Evolutionary conservation across 2,888 invertebrate genomes (phyloP), one percentile per base, ranked within the genome.

Genomic region (Dichetophora obliterata): DNA sequence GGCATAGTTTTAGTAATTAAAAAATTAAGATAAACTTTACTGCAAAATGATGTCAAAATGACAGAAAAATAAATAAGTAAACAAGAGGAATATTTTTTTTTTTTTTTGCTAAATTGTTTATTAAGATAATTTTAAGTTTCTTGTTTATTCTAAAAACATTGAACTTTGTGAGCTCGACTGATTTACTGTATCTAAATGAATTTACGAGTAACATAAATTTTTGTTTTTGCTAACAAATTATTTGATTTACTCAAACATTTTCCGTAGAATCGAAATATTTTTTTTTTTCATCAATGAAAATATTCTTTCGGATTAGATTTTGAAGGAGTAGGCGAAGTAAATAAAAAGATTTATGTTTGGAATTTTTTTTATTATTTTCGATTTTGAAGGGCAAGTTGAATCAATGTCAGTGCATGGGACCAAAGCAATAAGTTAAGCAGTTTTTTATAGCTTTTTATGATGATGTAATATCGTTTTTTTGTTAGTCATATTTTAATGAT

Each of bases 171-270:
- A 5, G 59, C 22, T 59, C 22, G 27, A 5, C 59, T 24, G 24
- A 59, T 24, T 19, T 14, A 19, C 43, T 34, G 43, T 43, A 43
- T 43, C 43, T 43, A 19, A 66, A 66, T 43, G 37, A 19, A 22
- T 66, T 66, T 66, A 66, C 34, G 43, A 66, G 66, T 43, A n/a
- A 19, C 66, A 66, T 66, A 37, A 66, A 66, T 66, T 66, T 66
- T 43, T 43, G 11, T 1, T 14, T 11, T 14, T 9, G 8, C 22
- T 14, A 43, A 66, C 22, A 66, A 43, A 9, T 37, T 19, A n/a
- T 8, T 66, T 43, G 5, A 8, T 66, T 34, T 43, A 22, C n/a
- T n/a, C n/a, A n/a, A n/a, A n/a, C 31, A 66, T 65, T 14, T 65
- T 65, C 19, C 22, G 11, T 11, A 37, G 19, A 34, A 19, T 19